Evolutionary conservation across 2,888 invertebrate species (phyloP), one percentile per base, ranked within the genome.

Genomic region (Caenorhabditis angaria): DNA sequence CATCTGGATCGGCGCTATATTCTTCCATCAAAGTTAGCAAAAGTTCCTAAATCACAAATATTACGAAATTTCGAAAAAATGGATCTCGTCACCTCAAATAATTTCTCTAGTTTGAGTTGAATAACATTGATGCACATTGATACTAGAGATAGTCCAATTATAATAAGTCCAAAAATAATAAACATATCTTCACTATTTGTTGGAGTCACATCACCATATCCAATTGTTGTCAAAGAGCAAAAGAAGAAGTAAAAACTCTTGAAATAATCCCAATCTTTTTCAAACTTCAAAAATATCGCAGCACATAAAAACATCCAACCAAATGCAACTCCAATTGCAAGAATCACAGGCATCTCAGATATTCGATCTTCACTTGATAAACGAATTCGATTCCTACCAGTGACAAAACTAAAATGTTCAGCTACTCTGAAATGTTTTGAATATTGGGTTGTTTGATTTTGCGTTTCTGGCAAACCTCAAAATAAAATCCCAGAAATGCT

Each of bases 301-400:
- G 87, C 86, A 63, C 87, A 87, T n/a, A 86, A 69, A 60, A 87
- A 86, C 85, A 86, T 86, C 85, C 85, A 86, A 22, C 85, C 85
- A 50, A 83, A 83, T 1, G 84, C 82, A 3, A 84, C 83, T 55
- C 81, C 83, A 29, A 85, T 79, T n/a, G 84, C 85, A 61, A 86
- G 57, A 61, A 84, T 71, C 0, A 86, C 74, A 1, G 86, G 86
- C 84, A 86, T 85, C 51, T 83, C 82, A 1, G 77, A 70, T 12
- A 71, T 73, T 56, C 73, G 55, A 41, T 78, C 77, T 32, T 76
- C 76, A 20, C 70, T 70, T 1, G 77, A 58, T 4, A 70, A 51
- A 51, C 72, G 68, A 2, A 73, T 56, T 47, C 72, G 55, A 54
- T 68, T 68, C 25, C 65, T 74, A 60, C 75, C 80, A 62, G 64